phyloP scores from a whole-genome alignment of 2,888 invertebrate species.

The Pollenia angustigena region DNA sequence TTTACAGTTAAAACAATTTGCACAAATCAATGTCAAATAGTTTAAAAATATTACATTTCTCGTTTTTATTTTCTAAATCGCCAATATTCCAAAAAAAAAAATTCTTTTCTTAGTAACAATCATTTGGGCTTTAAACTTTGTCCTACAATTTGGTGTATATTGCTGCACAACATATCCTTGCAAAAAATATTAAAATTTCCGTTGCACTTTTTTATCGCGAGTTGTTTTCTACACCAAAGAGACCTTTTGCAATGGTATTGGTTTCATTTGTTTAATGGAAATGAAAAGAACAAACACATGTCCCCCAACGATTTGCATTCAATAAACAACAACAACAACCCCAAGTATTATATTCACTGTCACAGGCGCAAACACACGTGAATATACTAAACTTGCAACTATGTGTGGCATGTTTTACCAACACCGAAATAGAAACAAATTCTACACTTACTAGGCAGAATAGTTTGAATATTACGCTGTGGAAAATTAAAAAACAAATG shows the following conservation, averaged over 20 bases:
- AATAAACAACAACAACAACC: constrained; percentile 61
- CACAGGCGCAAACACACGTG: neutral
- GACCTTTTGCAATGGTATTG: constrained; percentile 25
- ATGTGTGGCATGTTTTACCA: constrained; percentile 53
- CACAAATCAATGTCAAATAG: no score
- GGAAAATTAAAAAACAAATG: neutral
- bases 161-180: neutral
- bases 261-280: constrained; percentile 70
- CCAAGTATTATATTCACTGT: constrained; percentile 29
- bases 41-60: no score
- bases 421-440: constrained; percentile 34
- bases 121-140: no score
- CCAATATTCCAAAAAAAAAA: no score
- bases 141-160: no score
- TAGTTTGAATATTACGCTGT: neutral
- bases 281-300: constrained; percentile 53
- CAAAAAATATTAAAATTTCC: no score
- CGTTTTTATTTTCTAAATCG: no score
- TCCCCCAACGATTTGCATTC: constrained; percentile 70
- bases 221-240: constrained; percentile 21
- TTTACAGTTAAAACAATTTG: no score
- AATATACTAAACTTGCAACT: constrained; percentile 24
- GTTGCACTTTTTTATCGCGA: neutral
- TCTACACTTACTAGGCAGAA: constrained; percentile 10
- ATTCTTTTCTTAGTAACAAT: no score